Conservation (phyloP, 92 coral and sea anemone genomes). For the Porites lobata region DNA sequence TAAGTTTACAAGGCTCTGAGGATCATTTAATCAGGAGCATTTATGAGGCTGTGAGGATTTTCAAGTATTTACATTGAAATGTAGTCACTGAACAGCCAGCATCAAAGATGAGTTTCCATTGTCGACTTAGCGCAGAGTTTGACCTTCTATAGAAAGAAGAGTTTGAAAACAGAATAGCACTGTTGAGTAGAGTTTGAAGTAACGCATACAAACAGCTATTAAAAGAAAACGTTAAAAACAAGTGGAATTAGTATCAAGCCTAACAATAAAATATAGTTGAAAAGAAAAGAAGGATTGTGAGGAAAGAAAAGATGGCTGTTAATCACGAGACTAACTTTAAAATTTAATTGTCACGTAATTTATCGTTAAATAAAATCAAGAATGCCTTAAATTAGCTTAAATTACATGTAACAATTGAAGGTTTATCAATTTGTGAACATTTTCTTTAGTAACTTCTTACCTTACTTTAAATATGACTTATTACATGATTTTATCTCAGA, state of each 20-base stretch:
- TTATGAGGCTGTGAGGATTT: background rate
- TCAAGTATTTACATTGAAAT: constrained; percentile 38
- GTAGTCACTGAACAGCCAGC: constrained; percentile 15
- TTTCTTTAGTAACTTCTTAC: no score
- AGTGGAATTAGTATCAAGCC: background rate
- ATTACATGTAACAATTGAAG: no score
- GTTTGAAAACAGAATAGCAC: no score
- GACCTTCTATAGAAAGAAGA: constrained; percentile 50
- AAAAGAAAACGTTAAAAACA: background rate
- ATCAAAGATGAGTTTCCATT: constrained; percentile 52
- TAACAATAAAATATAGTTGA: background rate
- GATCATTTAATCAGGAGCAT: background rate
- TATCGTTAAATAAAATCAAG: no score
- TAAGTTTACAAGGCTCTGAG: no score
- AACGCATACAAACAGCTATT: background rate
- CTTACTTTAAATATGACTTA: no score
- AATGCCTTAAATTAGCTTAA: background rate
- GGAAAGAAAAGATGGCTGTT: background rate
- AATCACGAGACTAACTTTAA: background rate
- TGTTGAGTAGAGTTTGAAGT: no score
- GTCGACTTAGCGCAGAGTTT: constrained; percentile 48
- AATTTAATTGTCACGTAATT: no score
- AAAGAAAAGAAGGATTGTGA: background rate
- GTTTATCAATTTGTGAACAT: no score
- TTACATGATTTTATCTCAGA: no score